Evolutionary conservation across 2,888 invertebrate genomes (phyloP).

Genomic region (Coleophora flavipennella): DNA sequence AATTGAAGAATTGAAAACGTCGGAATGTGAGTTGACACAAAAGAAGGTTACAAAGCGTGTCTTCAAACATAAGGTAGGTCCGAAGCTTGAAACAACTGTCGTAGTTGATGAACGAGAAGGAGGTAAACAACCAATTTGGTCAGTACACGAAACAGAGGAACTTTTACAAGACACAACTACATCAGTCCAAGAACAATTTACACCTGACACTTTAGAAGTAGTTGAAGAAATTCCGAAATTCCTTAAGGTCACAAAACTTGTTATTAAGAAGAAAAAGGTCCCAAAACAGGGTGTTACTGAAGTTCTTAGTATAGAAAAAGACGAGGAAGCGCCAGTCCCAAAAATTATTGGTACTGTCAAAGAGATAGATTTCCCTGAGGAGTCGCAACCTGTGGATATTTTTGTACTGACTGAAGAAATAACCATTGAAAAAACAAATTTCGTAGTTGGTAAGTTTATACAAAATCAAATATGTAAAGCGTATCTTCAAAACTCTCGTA

Average conservation of each 20-base stretch:
- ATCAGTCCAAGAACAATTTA: conserved; percentile 16
- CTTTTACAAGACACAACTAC: conserved; percentile 19
- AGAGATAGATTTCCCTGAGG: conserved; percentile 10
- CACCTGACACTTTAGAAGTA: conserved; percentile 21
- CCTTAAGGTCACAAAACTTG: conserved; percentile 27
- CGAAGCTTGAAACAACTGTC: conserved; percentile 34
- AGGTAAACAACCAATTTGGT: conserved; percentile 19
- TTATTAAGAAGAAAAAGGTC: conserved; percentile 31
- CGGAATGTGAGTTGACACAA: conserved; percentile 13
- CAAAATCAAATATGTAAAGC: conserved; percentile 16
- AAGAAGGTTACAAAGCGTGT: conserved; percentile 21
- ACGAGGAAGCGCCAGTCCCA: conserved; percentile 21
- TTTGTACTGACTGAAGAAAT: conserved; percentile 38
- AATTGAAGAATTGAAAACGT: conserved; percentile 12
- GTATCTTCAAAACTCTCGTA: conserved; percentile 21
- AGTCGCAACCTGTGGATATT: conserved; percentile 9
- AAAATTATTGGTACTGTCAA: conserved; percentile 11
- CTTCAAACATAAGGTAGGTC: conserved; percentile 32
- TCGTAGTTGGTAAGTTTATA: conserved; percentile 15
- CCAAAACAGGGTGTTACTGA: conserved; percentile 23
- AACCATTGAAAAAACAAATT: conserved; percentile 16
- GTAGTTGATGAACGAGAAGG: conserved; percentile 28
- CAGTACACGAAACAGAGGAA: conserved; percentile 19
- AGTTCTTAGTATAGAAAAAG: conserved; percentile 17
- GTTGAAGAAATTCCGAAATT: conserved; percentile 25